A percentile compares a stretch with the other conserved stretches of the same genome.
phyloP scores from a whole-genome alignment of 2,888 invertebrate genomes.

The Ormyrus nitidulus region DNA sequence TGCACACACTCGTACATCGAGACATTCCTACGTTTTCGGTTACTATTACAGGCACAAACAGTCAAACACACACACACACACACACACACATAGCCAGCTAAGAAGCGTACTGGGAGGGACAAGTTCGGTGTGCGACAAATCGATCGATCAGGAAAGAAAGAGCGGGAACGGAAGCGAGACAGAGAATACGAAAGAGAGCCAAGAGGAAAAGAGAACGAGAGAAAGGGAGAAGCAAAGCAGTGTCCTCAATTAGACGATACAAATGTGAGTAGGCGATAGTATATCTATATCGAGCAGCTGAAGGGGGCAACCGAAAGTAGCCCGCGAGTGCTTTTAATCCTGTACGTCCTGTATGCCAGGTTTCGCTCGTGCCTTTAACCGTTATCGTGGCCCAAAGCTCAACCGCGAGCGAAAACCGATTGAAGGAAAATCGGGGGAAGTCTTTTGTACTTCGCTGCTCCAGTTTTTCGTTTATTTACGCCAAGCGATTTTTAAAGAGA shows the following conservation, averaged over 20 bases:
- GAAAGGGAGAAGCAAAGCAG: not conserved
- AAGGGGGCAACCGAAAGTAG: conserved; percentile 3
- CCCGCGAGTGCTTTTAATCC: conserved; percentile 1
- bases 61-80: not conserved
- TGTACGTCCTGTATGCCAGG: not conserved
- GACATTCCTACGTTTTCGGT: no score
- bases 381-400: not conserved
- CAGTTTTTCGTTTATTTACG: no score
- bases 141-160: conserved; percentile 27
- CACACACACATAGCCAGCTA: not conserved
- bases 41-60: not conserved
- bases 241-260: conserved; percentile 49
- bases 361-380: not conserved
- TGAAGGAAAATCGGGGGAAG: not conserved
- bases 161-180: not conserved
- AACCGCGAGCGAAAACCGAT: conserved; percentile 18
- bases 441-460: not conserved
- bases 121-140: conserved; percentile 15
- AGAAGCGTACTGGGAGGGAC: not conserved
- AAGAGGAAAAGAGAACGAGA: conserved; percentile 6
- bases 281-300: not conserved
- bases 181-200: not conserved
- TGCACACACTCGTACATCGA: no score
- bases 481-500: no score
- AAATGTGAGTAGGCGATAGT: conserved; percentile 32